Base-by-base conservation (phyloP, 2,113 vertebrate species). In the Austrofundulus limnaeus region DNA sequence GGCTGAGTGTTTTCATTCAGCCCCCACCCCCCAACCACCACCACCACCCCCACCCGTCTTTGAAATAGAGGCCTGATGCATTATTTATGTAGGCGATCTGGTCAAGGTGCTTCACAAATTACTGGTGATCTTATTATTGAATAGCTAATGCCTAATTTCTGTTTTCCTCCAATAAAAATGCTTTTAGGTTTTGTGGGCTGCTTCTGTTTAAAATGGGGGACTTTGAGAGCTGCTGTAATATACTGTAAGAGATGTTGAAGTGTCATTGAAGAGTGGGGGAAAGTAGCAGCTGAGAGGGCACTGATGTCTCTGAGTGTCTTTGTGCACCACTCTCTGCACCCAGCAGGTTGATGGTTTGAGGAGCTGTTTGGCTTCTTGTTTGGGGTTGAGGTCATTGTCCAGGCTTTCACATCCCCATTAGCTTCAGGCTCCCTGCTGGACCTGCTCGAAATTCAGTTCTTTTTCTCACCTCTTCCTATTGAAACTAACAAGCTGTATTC, bases 321-420 rank as follows among this genome's bases (percentile, higher is more conserved):
- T 81, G 74, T 85, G 75, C 72, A 45, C 66, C 79, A 77, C 75
- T 87, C 73, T 87, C 80, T 69, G 61, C 42, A 66, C 80, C 45
- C 87, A 85, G 86, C 86, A 86, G 87, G 84, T 70, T 82, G 75
- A 83, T 68, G 80, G 83, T 71, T 42, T 49, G 60, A 87, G 47
- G 80, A 84, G 78, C 77, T 83, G 73, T 80, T 80, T 86, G 78
- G 68, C 80, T 72, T 61, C 60, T 81, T 69, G 77, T 70, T 76
- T 52, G 61, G 72, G 55, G 67, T 60, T 38, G 54, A 77, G 81
- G 86, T 87, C 86, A 89, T 87, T 87, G 81, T 90, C 77, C 51
- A 2, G 52, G 46, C 82, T 87, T 81, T 84, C 66, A 77, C 73
- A 61, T 82, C 56, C 56, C 82, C 72, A 81, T 76, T 73, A 69